Evolutionary conservation across 1,140 invertebrate species (phyloP), one percentile per base, ranked within the genome.

Genomic region (Littorina saxatilis): DNA sequence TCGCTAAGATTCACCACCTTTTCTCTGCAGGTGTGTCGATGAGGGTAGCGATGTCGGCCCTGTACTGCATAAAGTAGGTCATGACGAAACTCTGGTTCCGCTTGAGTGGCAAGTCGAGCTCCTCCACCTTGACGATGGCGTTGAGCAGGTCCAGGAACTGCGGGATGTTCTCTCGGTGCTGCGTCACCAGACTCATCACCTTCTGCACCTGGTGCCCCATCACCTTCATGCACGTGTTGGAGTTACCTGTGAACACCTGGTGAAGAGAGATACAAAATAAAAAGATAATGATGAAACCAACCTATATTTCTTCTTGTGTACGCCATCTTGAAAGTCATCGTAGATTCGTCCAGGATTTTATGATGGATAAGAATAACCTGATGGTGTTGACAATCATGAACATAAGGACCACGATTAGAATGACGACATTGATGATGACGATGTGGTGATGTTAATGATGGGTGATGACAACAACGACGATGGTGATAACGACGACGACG

Each of bases 61-160:
- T 70, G 68, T 85, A 88, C 87, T 92, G 90, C 91, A 92, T 91
- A 82, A 92, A 90, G 79, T 89, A 91, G n/a, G 90, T 91, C 91
- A 92, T 92, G 27, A 92, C 91, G 66, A 90, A 89, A 29, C 87
- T 85, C 78, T 92, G 91, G 79, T 92, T 92, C 40, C 91, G 77
- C 74, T 92, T 92, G 35, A 92, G 79, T 13, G 91, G 89, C 70
- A 92, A 82, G 76, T 91, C 89, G 13, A 91, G 80, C 35, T 91
- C 91, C 72, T 92, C 90, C 1, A 91, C 89, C 81, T 91, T 91
- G 9, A 91, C 88, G 0, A 91, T 79, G 43, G 90, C 87, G 73
- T 90, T 91, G 43, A 92, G 87, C 2, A 92, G 85, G 81, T 89
- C 89, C 17, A 91, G 82, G 74, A 92, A 90, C 84, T 92, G 88